Base-by-base conservation (phyloP, 2,888 invertebrate species). In the Mechanitis messenoides region DNA sequence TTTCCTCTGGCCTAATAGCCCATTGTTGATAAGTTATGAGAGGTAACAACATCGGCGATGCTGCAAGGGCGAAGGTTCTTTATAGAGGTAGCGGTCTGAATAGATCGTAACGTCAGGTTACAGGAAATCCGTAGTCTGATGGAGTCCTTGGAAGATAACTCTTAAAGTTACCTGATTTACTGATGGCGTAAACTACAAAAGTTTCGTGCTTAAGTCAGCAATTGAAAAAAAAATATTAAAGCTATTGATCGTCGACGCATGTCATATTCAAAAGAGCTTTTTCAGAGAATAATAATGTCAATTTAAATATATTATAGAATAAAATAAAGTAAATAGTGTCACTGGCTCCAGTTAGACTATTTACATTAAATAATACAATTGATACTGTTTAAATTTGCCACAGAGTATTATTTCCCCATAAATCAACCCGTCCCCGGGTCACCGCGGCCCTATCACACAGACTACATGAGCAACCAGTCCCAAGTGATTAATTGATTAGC, bases 401-500 rank as follows among this genome's bases (percentile, higher is more conserved):
- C 74, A 76, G 84, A 79, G 78, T 81, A 87, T 87, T 85, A 87
- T 84, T 84, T 87, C 79, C 80, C 72, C 80, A 85, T 88, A 86
- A 88, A 88, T 88, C 87, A 87, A 83, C 81, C 84, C 83, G 81
- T 81, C 68, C 76, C 64, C 69, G 74, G 81, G 81, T 78, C 78
- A 76, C 74, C 71, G 73, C 69, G 70, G 72, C 73, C 81, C 83
- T 81, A 85, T 83, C 84, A 77, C 78, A 74, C 74, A 74, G 77
- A 78, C 75, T 77, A 76, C 77, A 74, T 76, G 75, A 72, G 73
- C 72, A 69, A 68, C 78, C 83, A 77, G 79, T 84, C 83, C 80
- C 81, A 73, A 73, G 82, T 86, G 88, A 88, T 87, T 88, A 88
- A 88, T 89, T 86, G 84, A 83, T 83, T 85, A 84, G 83, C 83